Conservation (phyloP, 1,140 invertebrate genomes). For the Agrilus planipennis region DNA sequence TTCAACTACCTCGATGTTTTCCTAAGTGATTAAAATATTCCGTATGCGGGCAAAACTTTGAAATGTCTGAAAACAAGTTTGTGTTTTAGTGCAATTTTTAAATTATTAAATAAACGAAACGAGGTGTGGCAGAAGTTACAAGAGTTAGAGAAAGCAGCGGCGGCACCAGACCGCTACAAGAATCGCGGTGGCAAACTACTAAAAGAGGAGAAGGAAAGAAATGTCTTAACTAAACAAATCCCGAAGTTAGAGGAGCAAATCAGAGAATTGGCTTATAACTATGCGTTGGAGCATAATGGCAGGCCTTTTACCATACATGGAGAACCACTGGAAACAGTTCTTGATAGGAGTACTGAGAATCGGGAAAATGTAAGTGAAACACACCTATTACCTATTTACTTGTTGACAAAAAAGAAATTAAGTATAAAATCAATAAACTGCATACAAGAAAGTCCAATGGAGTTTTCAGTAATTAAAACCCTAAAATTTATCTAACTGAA, state of each 20-base stretch:
- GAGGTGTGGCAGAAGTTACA: conserved; percentile 54
- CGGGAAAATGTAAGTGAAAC: conserved; percentile 9
- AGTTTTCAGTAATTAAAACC: too few species aligned
- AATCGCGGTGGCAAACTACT: conserved; percentile 75
- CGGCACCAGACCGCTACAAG: conserved; percentile 66
- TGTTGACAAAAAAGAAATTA: too few species aligned
- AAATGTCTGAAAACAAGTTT: too few species aligned
- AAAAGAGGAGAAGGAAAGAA: conserved; percentile 72
- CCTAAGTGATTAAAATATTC: too few species aligned
- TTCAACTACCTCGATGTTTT: too few species aligned
- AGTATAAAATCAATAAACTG: too few species aligned
- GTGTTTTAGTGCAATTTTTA: conserved; percentile 43
- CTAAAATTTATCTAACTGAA: too few species aligned
- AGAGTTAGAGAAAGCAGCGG: conserved; percentile 55
- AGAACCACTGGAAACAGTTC: conserved; percentile 22
- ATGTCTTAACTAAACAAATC: conserved; percentile 41
- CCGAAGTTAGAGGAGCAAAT: conserved; percentile 52
- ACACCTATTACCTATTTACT: not conserved
- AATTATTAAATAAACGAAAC: conserved; percentile 48
- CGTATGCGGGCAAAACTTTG: too few species aligned
- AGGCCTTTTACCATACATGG: conserved; percentile 46
- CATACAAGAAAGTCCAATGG: too few species aligned
- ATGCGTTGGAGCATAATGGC: conserved; percentile 36
- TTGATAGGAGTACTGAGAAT: conserved; percentile 12
- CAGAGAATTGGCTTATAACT: conserved; percentile 39